Base-by-base conservation (phyloP, 2,888 invertebrate species). In the Hypena proboscidalis region DNA sequence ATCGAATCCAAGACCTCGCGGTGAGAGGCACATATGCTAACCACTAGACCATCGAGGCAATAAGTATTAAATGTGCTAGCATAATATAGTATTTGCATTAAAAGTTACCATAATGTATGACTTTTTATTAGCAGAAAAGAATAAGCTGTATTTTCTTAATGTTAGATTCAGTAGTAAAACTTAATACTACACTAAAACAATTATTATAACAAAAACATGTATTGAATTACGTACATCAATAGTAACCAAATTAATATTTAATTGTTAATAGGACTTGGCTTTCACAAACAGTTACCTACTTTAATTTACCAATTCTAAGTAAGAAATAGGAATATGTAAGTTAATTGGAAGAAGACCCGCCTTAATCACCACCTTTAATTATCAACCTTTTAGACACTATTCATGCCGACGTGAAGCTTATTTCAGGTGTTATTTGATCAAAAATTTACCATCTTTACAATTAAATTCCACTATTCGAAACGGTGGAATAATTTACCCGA, bases 391-490 rank as follows among this genome's bases (percentile, higher is more conserved):
- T 79, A 77, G 67, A 71, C 72, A 54, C 71, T 60, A 67, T 67
- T 72, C 70, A 67, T 67, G 65, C 57, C 53, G 54, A 41, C 48
- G 62, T 68, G 75, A 89, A 88, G 89, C 87, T 82, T 84, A 89
- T 88, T 84, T 84, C 81, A 90, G 86, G 90, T 85, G 90, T 85
- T 81, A 86, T 83, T 84, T 79, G 74, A 85, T 90, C 73, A 88
- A 80, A 80, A 78, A 87, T 90, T 82, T 75, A 87, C 75, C 74
- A 71, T 63, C 64, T 58, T 59, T 53, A 71, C 80, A 81, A 84
- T 88, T 83, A 81, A 67, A 72, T 77, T 70, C 78, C 70, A 73
- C 68, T 72, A 70, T 75, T 65, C 67, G 58, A 62, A 69, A 49
- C 61, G 58, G 54, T 64, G 44, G 55, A 75, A 77, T 73, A 77